These are phyloP conservation scores for Stichopus chloronotus DNA, from an alignment of 35 echinoderm and acorn worm species.

Conservation along the genomic window DNA sequence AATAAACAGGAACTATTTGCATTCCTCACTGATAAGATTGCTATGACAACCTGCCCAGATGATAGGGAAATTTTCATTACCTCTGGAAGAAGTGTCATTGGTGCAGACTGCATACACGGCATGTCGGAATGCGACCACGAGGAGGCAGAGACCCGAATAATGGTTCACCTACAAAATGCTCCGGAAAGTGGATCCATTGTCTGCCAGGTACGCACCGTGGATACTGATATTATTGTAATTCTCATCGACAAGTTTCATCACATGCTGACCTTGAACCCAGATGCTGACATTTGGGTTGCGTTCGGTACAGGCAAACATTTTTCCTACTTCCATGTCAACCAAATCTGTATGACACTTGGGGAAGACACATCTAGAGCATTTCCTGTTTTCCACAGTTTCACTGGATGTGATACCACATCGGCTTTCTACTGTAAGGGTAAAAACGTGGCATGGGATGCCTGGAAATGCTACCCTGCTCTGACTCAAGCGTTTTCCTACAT, in stretches of 20 bases:
- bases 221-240: constrained; percentile 77
- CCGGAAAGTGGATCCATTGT: constrained; percentile 33
- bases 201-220: constrained; percentile 65
- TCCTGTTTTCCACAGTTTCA: constrained; percentile 49
- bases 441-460: constrained; percentile 62
- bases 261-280: constrained; percentile 25
- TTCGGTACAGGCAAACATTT: constrained; percentile 66
- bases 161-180: constrained; percentile 66
- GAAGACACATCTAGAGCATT: constrained; percentile 42
- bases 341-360: constrained; percentile 31
- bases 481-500: constrained; percentile 50
- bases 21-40: constrained; percentile 48
- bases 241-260: constrained; percentile 68
- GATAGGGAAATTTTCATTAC: constrained; percentile 49
- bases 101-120: not conserved
- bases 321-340: constrained; percentile 12
- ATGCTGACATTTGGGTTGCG: constrained; percentile 63
- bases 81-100: not conserved
- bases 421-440: constrained; percentile 58
- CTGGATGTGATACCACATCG: constrained; percentile 68
- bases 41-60: not conserved
- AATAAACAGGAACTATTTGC: constrained; percentile 67
- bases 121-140: constrained; percentile 64
- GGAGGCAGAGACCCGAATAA: constrained; percentile 75
- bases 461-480: constrained; percentile 52